Base-by-base conservation (phyloP, 2,113 vertebrate species). In the Bujurquina vittata region DNA sequence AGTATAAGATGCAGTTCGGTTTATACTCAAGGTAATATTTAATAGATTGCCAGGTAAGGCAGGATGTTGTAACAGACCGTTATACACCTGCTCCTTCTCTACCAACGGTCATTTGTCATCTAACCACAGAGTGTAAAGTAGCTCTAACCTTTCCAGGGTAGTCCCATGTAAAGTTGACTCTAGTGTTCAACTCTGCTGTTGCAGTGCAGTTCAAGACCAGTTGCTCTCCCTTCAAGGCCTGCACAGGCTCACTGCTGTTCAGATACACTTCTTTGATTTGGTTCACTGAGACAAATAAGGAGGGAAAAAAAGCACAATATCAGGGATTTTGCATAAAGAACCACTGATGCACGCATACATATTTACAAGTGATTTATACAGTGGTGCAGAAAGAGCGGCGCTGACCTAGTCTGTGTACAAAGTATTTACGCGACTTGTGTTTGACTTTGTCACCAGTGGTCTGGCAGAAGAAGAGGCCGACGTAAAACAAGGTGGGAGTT, bases 91-190 rank as follows among this genome's bases (percentile, higher is more conserved):
- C 22, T 59, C 7, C 33, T 6, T 80, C 20, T 54, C 60, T 67
- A 22, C 61, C 31, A 83, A 75, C 81, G 81, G 22, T 73, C 5
- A 63, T 82, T 74, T 81, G 14, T 77, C 5, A 0, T 80, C 61
- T 58, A 37, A 86, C 43, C 37, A 5, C 15, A 26, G 43, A 78
- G 59, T 77, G 20, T 31, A 67, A 62, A 31, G 37, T 35, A 46
- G 57, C 33, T 91, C 97, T 94, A 90, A 99, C 98, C 95, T 97
- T 94, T 82, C 96, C 96, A 2, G 98, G 98, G 67, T 97, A 99
- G 78, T 87, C 95, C 98, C 98, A 99, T 5, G 88, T 95, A 86
- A 99, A 97, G 57, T 96, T 95, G 74, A 99, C 97, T 93, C 98
- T 96, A 5, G 97, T 96, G 95, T 99, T 99, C 89, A 96, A 91